phyloP scores from a whole-genome alignment of 2,113 vertebrate species.

The Abramis brama region DNA sequence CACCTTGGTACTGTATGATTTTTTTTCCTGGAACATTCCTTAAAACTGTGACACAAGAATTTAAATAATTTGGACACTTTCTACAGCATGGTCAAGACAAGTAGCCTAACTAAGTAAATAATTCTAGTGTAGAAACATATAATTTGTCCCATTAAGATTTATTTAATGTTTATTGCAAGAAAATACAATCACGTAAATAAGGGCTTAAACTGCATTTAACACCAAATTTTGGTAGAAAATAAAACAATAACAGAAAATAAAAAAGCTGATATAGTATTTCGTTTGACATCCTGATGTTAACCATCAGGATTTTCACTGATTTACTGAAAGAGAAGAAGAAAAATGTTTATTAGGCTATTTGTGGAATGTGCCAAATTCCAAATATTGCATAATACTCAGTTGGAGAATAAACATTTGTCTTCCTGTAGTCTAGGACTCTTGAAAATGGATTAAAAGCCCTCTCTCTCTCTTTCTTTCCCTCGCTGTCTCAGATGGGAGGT shows the following conservation, averaged over 20 bases:
- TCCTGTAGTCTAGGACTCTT: slow-evolving; percentile 21
- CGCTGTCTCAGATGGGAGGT: slow-evolving; percentile 71
- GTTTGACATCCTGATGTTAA: background rate
- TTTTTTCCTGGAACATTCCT: background rate
- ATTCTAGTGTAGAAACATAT: background rate
- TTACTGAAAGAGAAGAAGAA: background rate
- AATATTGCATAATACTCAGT: slow-evolving; percentile 17
- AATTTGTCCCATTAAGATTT: background rate
- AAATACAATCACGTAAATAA: background rate
- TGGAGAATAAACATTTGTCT: slow-evolving; percentile 13
- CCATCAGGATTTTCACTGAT: background rate
- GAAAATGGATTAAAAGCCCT: slow-evolving; percentile 18
- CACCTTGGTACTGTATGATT: background rate
- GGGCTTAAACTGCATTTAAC: background rate
- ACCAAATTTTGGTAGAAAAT: background rate
- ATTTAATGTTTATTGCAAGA: background rate
- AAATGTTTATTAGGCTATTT: background rate
- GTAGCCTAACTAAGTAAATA: background rate
- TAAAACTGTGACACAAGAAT: background rate
- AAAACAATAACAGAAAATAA: background rate
- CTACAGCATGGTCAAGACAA: background rate
- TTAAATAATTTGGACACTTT: background rate
- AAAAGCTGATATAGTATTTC: background rate
- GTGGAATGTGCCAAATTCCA: background rate
- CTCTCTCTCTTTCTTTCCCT: background rate